A percentile compares a stretch with the other conserved stretches of the same genome.
These are phyloP conservation scores for Apocrypta bakeri DNA, from an alignment of 1,140 invertebrate genomes.

Conservation along the genomic window DNA sequence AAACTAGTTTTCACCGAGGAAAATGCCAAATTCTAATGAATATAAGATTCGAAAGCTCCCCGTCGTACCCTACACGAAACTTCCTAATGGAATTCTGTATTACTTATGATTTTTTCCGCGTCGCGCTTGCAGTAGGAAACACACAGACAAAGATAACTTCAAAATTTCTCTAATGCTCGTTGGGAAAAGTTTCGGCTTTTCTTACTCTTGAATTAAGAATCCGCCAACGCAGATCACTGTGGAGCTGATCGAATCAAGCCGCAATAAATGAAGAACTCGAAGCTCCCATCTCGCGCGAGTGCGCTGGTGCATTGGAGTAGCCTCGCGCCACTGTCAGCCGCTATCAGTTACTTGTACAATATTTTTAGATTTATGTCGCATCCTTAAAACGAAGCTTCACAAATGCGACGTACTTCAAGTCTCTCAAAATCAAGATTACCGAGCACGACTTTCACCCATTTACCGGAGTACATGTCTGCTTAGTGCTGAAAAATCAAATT, in stretches of 20 bases:
- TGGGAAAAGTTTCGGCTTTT: no score
- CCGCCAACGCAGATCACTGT: not conserved
- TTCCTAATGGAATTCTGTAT: constrained; percentile 52
- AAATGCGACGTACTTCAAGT: no score
- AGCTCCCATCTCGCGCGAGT: not conserved
- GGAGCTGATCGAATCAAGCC: not conserved
- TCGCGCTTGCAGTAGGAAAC: not conserved
- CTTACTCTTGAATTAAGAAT: not conserved
- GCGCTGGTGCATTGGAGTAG: no score
- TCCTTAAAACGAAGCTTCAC: no score
- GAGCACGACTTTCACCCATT: not conserved
- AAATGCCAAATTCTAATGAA: constrained; percentile 54
- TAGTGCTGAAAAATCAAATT: constrained; percentile 21
- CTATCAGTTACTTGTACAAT: no score
- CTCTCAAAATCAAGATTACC: not conserved
- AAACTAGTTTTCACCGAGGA: constrained; percentile 49
- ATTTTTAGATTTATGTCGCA: no score
- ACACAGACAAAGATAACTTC: not conserved
- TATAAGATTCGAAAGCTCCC: constrained; percentile 53
- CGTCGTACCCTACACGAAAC: constrained; percentile 32
- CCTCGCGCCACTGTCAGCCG: no score
- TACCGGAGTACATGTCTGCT: not conserved
- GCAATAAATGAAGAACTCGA: no score
- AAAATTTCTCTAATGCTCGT: not conserved
- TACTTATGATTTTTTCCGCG: constrained; percentile 35